phyloP scores from a whole-genome alignment of 1,140 invertebrate species.

The Neotoxoptera formosana region DNA sequence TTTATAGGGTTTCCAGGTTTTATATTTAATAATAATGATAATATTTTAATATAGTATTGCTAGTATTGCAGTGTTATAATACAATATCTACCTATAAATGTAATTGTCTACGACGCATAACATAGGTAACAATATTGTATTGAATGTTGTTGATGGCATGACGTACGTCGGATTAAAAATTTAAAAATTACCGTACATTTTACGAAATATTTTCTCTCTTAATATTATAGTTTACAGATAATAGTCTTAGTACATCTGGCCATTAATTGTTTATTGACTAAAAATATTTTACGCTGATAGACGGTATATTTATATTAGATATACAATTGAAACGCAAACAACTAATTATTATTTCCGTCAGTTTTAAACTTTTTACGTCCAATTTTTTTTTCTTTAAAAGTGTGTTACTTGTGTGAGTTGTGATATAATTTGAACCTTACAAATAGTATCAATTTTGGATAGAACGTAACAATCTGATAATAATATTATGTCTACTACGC shows the following conservation, averaged over 20 bases:
- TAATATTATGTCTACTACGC: background rate
- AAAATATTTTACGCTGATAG: background rate
- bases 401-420: background rate
- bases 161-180: background rate
- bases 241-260: background rate
- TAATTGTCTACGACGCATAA: background rate
- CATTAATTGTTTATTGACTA: background rate
- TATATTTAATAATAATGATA: background rate
- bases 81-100: background rate
- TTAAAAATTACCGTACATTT: background rate
- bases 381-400: background rate
- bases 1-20: background rate
- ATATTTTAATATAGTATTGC: background rate
- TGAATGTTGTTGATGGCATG: background rate
- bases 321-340: background rate
- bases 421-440: background rate
- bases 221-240: background rate
- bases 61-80: background rate
- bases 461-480: background rate
- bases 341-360: background rate
- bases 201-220: background rate
- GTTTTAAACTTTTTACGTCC: background rate
- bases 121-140: background rate
- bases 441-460: background rate
- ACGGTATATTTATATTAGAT: background rate